Evolutionary conservation across 1,140 invertebrate genomes (phyloP).

Genomic region (Tetranychus urticae): DNA sequence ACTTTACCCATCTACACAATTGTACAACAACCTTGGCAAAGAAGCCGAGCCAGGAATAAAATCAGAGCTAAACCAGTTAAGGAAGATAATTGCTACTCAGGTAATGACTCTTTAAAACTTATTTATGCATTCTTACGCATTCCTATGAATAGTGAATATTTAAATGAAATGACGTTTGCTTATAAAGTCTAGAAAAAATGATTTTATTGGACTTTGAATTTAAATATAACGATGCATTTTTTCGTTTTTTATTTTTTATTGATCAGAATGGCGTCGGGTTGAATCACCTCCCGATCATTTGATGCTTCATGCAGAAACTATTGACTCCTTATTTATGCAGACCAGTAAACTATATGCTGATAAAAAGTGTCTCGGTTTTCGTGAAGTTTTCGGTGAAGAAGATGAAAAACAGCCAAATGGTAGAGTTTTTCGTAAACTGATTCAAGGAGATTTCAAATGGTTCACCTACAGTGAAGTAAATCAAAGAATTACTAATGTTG

Average conservation of each 20-base stretch:
- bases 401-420: slow-evolving; percentile 82
- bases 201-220: too few species aligned
- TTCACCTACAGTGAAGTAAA: slow-evolving; percentile 57
- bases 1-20: slow-evolving; percentile 70
- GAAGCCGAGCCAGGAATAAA: slow-evolving; percentile 7
- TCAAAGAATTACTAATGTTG: slow-evolving; percentile 42
- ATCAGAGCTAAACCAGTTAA: background rate
- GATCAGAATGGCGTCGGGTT: too few species aligned
- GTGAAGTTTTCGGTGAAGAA: slow-evolving; percentile 70
- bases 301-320: too few species aligned
- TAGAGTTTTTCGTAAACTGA: slow-evolving; percentile 72
- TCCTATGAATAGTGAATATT: too few species aligned
- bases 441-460: slow-evolving; percentile 73
- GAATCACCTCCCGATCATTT: too few species aligned
- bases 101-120: background rate
- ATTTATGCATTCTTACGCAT: too few species aligned
- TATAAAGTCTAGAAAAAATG: too few species aligned
- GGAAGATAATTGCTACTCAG: background rate
- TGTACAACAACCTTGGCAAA: slow-evolving; percentile 60
- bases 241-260: too few species aligned
- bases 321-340: too few species aligned
- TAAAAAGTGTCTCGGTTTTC: slow-evolving; percentile 52
- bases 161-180: too few species aligned
- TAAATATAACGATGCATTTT: too few species aligned
- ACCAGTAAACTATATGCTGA: slow-evolving; percentile 33